Evolutionary conservation across 92 coral and sea anemone genomes (phyloP).

Genomic region (Actinostola sp.): DNA sequence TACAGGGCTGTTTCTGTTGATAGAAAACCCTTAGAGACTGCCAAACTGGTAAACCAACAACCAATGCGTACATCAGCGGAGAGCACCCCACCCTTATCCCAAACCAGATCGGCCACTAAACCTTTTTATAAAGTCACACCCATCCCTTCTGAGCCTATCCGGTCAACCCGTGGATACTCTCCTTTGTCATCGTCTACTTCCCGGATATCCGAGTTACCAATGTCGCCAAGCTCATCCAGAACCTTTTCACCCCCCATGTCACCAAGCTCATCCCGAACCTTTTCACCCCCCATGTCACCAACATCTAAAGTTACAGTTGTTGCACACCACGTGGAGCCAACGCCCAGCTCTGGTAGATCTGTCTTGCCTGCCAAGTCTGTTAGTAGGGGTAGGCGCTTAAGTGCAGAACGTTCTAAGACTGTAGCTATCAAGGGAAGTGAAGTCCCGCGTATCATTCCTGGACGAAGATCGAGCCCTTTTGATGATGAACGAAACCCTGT

Average conservation of each 20-base stretch:
- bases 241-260: slow-evolving; percentile 14
- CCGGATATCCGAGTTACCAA: slow-evolving; percentile 7
- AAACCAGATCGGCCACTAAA: slow-evolving; percentile 19
- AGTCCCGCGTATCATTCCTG: slow-evolving; percentile 49
- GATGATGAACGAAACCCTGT: slow-evolving; percentile 41
- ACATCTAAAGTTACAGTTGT: slow-evolving; percentile 51
- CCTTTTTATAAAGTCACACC: slow-evolving; percentile 38
- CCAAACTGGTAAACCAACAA: slow-evolving; percentile 20
- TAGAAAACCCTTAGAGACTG: slow-evolving; percentile 23
- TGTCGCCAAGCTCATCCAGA: slow-evolving; percentile 17
- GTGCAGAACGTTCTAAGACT: slow-evolving; percentile 48
- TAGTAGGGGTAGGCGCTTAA: slow-evolving; percentile 21
- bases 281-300: slow-evolving; percentile 41
- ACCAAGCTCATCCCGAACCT: slow-evolving; percentile 29
- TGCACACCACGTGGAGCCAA: slow-evolving; percentile 50
- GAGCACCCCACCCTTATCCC: slow-evolving; percentile 38
- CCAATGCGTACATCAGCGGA: slow-evolving; percentile 36
- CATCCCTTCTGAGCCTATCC: slow-evolving; percentile 11
- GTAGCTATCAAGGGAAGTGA: slow-evolving; percentile 62
- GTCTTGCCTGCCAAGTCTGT: slow-evolving; percentile 15
- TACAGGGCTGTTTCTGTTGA: slow-evolving; percentile 23
- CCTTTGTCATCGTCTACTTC: not conserved
- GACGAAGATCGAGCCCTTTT: slow-evolving; percentile 36
- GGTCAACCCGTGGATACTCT: not conserved
- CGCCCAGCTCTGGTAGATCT: slow-evolving; percentile 17